Evolutionary conservation across 2,113 vertebrate species (phyloP), one percentile per base, ranked within the genome.

Genomic region (Anolis carolinensis): DNA sequence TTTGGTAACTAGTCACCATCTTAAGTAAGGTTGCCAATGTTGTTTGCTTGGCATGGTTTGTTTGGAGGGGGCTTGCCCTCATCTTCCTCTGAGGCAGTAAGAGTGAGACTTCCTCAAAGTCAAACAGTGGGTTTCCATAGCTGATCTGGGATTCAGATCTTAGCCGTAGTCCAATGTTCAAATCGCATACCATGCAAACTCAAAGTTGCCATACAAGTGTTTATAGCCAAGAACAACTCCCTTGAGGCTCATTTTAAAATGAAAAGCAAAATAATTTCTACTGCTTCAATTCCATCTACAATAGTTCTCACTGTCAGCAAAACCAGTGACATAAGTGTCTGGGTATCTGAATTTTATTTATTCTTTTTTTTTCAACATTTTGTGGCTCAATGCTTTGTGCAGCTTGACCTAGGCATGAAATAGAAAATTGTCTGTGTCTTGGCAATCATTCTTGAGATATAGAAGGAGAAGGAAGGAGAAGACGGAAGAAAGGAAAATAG

Each of bases 321-420:
- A 67, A 39, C 27, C 20, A 3, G 55, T 83, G 82, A 84, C 71
- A 52, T 67, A 81, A 81, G 62, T 81, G 82, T 75, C 87, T 80
- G 32, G 18, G 77, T 73, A 86, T 86, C 68, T 80, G 52, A 50
- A 25, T 25, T 44, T 50, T 18, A 65, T 76, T 32, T 21, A 59
- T 71, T 34, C 25, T 13, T 65, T 48, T 73, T 34, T 82, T n/a
- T 23, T 50, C 68, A 9, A 76, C n/a, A 82, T 78, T 78, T 62
- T 72, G 20, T 59, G 74, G 18, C 65, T 8, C 71, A 48, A 62
- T 8, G 5, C 52, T 36, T 74, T 86, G 67, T 79, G 52, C 39
- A 83, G 76, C 32, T 59, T 80, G 59, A 88, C 55, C 76, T 67
- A 67, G 25, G 32, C n/a, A 68, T 88, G 72, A 84, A 88, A 44